Conservation (phyloP, 2,888 invertebrate genomes). For the Mechanitis messenoides region DNA sequence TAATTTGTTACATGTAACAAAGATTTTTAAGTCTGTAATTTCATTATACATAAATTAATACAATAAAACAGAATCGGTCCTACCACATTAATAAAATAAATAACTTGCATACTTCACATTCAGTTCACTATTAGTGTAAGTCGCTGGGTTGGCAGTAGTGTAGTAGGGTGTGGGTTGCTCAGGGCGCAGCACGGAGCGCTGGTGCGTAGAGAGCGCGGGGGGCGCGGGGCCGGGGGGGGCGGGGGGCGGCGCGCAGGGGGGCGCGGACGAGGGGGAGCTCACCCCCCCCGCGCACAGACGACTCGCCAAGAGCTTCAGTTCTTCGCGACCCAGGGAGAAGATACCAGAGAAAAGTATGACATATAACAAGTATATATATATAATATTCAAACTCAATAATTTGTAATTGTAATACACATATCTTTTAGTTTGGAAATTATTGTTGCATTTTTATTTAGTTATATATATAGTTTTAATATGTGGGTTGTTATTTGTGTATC, state of each 20-base stretch:
- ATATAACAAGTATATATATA: not conserved
- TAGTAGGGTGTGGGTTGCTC: conserved; percentile 45
- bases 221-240: conserved; percentile 44
- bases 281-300: conserved; percentile 92
- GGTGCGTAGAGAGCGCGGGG: conserved; percentile 53
- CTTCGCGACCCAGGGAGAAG: conserved; percentile 71
- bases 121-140: not conserved
- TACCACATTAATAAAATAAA: too few relatives aligned
- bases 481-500: too few relatives aligned
- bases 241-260: conserved; percentile 46
- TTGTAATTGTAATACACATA: not conserved
- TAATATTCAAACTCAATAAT: too few relatives aligned
- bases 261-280: conserved; percentile 78
- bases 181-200: conserved; percentile 44
- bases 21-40: too few relatives aligned
- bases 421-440: not conserved
- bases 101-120: too few relatives aligned
- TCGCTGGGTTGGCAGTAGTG: conserved; percentile 25
- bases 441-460: not conserved
- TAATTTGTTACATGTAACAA: too few relatives aligned
- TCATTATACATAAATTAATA: too few relatives aligned
- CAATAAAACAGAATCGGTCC: too few relatives aligned
- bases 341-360: conserved; percentile 54
- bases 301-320: conserved; percentile 94
- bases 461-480: too few relatives aligned